Base-by-base conservation (phyloP, 92 coral and sea anemone genomes). In the Desmophyllum pertusum region DNA sequence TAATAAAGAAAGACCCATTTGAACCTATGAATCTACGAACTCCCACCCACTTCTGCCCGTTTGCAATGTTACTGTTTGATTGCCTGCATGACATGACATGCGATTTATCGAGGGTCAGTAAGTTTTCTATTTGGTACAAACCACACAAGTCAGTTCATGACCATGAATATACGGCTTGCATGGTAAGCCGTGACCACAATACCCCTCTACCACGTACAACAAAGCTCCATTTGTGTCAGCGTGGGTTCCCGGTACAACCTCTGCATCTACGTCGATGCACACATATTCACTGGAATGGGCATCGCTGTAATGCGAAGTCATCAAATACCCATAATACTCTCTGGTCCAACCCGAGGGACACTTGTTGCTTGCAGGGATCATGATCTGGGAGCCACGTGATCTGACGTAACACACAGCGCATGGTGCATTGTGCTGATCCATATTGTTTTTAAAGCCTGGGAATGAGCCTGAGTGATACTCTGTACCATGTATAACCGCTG, bases 301-400 rank as follows among this genome's bases (percentile, higher is more conserved):
- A 45, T 89, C 89, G 13, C 19, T 29, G 65, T 88, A 73, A 59
- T 85, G 91, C 17, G 82, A 81, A 19, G 91, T 68, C 95, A 94
- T 92, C 37, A 89, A 81, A 79, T 94, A 92, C 36, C 98, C 98
- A 48, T 86, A 33, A 87, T 94, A 94, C 88, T 94, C 98, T 25
- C 82, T 75, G 68, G 90, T 87, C 95, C 95, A 94, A 69, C 95
- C 95, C 50, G 86, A n/a, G 19, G 98, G 93, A 75, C 95, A 92
- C 42, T 83, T 84, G 73, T 89, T 73, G 36, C 85, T 91, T 51
- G 90, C 97, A 43, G 97, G 94, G 89, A 88, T 80, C 96, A 93
- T 90, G 23, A 90, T 48, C 18, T 90, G 81, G 55, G 77, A 67
- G 29, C 85, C 91, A 87, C 94, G 94, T 68, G 94, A 78, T 38